phyloP scores from a whole-genome alignment of 1,140 invertebrate genomes.

The Octopus bimaculoides region DNA sequence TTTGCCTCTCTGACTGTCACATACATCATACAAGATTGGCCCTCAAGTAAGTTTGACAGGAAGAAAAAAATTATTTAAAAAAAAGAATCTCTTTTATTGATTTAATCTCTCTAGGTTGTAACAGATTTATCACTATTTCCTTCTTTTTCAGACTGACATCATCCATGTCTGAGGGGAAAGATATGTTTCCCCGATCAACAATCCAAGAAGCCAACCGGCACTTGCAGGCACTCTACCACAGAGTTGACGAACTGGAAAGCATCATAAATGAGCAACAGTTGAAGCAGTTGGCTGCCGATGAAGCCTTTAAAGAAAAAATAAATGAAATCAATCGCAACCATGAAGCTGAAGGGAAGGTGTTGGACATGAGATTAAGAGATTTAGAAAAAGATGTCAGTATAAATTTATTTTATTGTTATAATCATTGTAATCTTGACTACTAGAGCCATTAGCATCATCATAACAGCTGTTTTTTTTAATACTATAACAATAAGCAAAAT shows the following conservation, averaged over 20 bases:
- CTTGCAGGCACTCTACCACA: conserved; percentile 36
- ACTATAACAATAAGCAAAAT: too few species aligned
- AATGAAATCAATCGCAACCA: background rate
- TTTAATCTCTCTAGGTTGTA: background rate
- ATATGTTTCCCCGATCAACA: conserved; percentile 39
- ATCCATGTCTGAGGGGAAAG: conserved; percentile 1
- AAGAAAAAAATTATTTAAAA: background rate
- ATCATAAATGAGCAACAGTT: conserved; percentile 37
- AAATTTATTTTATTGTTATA: background rate
- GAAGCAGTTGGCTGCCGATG: conserved; percentile 32
- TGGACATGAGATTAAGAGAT: background rate
- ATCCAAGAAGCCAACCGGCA: conserved; percentile 50
- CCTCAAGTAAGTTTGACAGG: too few species aligned
- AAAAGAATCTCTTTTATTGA: background rate
- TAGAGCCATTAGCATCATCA: too few species aligned
- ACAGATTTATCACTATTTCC: background rate
- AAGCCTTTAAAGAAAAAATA: conserved; percentile 2
- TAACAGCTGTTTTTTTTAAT: too few species aligned
- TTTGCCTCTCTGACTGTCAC: too few species aligned
- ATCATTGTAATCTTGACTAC: too few species aligned
- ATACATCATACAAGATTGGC: too few species aligned
- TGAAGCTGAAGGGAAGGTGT: background rate
- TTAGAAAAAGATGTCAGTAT: background rate
- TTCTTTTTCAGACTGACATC: background rate
- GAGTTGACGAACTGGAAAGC: conserved; percentile 38